Evolutionary conservation across 1,140 invertebrate species (phyloP).

Genomic region (Drosophila kohkoa): DNA sequence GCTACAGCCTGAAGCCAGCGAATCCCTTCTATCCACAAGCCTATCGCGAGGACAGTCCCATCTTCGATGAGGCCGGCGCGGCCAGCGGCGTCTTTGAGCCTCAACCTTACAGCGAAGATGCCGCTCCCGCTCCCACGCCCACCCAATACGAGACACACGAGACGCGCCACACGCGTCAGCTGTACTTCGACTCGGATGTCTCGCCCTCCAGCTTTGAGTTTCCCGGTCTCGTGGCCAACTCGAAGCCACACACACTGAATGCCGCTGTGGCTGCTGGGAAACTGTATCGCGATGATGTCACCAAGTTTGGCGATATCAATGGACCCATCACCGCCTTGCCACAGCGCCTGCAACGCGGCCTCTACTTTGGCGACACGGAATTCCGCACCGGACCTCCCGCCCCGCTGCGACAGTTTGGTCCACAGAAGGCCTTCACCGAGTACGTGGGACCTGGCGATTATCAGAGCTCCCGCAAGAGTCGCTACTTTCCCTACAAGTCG

Average conservation of each 20-base stretch:
- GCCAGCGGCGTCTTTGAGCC: conserved; percentile 48
- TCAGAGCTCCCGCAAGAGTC: conserved; percentile 75
- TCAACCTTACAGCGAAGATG: conserved; percentile 68
- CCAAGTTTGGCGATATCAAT: conserved; percentile 84
- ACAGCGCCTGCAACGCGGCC: conserved; percentile 67
- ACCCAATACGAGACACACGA: conserved; percentile 66
- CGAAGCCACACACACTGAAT: conserved; percentile 74
- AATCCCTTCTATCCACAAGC: conserved; percentile 77
- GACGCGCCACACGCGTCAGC: conserved; percentile 69
- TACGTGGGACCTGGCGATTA: conserved; percentile 68
- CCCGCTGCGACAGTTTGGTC: conserved; percentile 68
- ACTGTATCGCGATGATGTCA: conserved; percentile 81
- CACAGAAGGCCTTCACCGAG: conserved; percentile 79
- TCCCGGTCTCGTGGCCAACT: conserved; percentile 71
- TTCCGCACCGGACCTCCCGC: conserved; percentile 64
- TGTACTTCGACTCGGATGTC: conserved; percentile 70
- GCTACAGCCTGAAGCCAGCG: conserved; percentile 77
- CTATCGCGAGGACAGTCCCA: conserved; percentile 82
- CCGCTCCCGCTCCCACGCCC: conserved; percentile 31
- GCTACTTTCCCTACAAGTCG: conserved; percentile 78
- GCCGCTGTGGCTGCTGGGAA: conserved; percentile 59
- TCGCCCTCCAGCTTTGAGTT: conserved; percentile 72
- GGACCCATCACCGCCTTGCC: conserved; percentile 81
- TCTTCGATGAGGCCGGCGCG: conserved; percentile 66
- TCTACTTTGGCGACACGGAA: conserved; percentile 77